These are phyloP conservation scores for Tetramorium parvispinum DNA, from an alignment of 1,140 invertebrate genomes.

Conservation along the genomic window DNA sequence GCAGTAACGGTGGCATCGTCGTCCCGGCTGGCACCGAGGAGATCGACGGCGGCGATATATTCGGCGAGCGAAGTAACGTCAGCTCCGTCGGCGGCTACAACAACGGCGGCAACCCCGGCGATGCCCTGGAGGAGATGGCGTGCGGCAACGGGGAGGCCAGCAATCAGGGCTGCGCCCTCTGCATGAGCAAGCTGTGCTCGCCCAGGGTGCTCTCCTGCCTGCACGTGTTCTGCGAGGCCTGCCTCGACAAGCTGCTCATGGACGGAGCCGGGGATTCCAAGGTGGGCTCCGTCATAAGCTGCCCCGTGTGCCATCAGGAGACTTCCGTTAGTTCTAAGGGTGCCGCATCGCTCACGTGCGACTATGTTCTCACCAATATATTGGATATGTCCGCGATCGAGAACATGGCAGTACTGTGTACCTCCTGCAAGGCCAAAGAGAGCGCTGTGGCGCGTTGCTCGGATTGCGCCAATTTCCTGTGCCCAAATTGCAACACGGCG, in stretches of 20 bases:
- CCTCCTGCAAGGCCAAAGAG: slow-evolving; percentile 95
- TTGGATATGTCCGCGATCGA: slow-evolving; percentile 93
- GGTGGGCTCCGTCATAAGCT: slow-evolving; percentile 87
- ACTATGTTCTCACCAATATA: slow-evolving; percentile 94
- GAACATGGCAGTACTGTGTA: slow-evolving; percentile 91
- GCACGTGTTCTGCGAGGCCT: slow-evolving; percentile 96
- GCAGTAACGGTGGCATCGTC: slow-evolving; percentile 56
- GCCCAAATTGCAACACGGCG: slow-evolving; percentile 96
- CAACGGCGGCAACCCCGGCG: slow-evolving; percentile 68
- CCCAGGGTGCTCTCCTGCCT: slow-evolving; percentile 96
- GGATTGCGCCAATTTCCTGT: slow-evolving; percentile 97
- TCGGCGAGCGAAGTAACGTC: slow-evolving; percentile 45
- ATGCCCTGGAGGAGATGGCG: slow-evolving; percentile 77
- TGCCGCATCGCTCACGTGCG: slow-evolving; percentile 90
- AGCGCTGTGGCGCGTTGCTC: slow-evolving; percentile 96
- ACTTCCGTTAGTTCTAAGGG: slow-evolving; percentile 91
- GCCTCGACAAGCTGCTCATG: slow-evolving; percentile 92
- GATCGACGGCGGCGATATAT: slow-evolving; percentile 69
- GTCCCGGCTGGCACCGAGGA: slow-evolving; percentile 60
- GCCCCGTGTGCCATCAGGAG: slow-evolving; percentile 94
- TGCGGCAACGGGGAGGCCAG: slow-evolving; percentile 70
- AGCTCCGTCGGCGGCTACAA: slow-evolving; percentile 49
- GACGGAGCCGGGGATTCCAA: slow-evolving; percentile 89
- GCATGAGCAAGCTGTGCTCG: slow-evolving; percentile 89
- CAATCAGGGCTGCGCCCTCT: slow-evolving; percentile 84